Conservation (phyloP, 2,888 invertebrate genomes). For the Lasius fuliginosus region DNA sequence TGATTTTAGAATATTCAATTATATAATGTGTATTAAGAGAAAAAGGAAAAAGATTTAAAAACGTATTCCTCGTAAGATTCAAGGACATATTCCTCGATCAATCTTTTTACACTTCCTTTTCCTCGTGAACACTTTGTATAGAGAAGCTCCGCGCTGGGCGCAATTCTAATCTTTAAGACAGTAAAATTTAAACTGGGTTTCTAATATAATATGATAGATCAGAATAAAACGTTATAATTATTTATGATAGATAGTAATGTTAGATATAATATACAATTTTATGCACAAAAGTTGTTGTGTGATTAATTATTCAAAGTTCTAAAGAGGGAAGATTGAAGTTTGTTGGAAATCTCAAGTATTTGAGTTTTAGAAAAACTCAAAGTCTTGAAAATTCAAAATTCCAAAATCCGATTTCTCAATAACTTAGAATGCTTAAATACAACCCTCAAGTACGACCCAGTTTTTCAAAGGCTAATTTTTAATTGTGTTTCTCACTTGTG, state of each 20-base stretch:
- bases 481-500: neutral
- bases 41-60: neutral
- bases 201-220: neutral
- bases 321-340: neutral
- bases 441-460: neutral
- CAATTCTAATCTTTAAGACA: slow-evolving; percentile 6
- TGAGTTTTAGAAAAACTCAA: neutral
- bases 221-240: neutral
- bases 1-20: no score
- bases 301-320: neutral
- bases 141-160: neutral
- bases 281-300: neutral
- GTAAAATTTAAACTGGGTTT: neutral
- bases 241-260: neutral
- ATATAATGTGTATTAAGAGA: neutral
- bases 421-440: neutral
- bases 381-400: neutral
- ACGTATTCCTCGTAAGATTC: neutral
- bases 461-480: neutral
- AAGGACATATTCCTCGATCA: neutral
- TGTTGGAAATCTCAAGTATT: neutral
- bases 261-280: neutral
- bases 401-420: neutral
- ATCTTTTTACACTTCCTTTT: neutral
- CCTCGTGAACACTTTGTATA: neutral